A percentile compares a stretch with the other conserved stretches of the same genome.
Conservation (phyloP, 2,888 invertebrate genomes). For the Stenchaetothrips biformis region DNA sequence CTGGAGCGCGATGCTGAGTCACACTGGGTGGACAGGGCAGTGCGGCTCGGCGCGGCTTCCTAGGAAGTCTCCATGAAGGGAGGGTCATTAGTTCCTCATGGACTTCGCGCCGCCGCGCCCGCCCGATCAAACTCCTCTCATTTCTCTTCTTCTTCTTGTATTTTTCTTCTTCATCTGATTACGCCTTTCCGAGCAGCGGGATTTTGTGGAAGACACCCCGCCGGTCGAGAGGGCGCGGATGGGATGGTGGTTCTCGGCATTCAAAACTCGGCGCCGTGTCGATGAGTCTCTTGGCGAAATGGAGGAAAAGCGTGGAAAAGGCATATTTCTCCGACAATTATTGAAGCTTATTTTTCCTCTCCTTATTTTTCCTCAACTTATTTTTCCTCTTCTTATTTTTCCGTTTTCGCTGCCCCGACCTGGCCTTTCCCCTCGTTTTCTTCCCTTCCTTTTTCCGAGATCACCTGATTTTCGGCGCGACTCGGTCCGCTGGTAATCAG, state of each 20-base stretch:
- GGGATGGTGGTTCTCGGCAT: background rate
- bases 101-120: background rate
- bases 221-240: background rate
- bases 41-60: background rate
- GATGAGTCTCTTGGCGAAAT: background rate
- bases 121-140: too few species aligned
- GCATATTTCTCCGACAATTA: slow-evolving; percentile 14
- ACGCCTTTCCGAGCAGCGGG: background rate
- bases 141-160: background rate
- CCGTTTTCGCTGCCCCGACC: background rate
- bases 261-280: background rate
- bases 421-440: background rate
- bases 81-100: slow-evolving; percentile 5
- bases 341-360: background rate
- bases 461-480: too few species aligned
- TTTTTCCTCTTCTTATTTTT: background rate
- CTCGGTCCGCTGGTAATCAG: too few species aligned
- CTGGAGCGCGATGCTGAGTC: background rate
- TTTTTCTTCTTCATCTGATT: background rate
- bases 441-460: background rate
- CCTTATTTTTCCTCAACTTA: background rate
- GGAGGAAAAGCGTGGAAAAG: background rate
- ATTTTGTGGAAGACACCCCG: background rate
- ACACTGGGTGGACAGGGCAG: background rate
- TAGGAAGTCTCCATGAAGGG: slow-evolving; percentile 18